phyloP scores from a whole-genome alignment of 2,113 vertebrate species.

The Labrus mixtus region DNA sequence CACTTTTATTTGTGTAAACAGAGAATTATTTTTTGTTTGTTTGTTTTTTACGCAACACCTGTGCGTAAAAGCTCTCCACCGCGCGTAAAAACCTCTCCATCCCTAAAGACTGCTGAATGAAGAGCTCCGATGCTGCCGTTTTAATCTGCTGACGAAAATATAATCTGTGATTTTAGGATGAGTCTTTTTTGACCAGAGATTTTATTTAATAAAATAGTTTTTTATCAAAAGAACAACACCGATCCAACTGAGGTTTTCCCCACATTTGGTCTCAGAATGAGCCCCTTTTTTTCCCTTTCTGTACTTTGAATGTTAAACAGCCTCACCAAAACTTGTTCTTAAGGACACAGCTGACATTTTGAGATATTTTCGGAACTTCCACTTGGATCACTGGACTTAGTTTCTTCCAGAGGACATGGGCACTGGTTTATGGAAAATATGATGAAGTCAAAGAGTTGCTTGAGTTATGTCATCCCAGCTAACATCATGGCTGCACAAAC shows the following conservation, averaged over 20 bases:
- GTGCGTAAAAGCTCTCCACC: slow-evolving; percentile 11
- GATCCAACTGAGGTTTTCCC: neutral
- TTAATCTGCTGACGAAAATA: neutral
- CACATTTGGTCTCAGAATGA: neutral
- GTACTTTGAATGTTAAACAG: neutral
- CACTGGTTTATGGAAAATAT: neutral
- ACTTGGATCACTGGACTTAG: neutral
- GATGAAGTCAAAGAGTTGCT: no score
- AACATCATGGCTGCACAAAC: neutral
- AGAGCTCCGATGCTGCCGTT: neutral
- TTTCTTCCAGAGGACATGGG: neutral
- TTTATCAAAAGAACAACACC: neutral
- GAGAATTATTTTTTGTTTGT: no score
- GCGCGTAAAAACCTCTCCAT: slow-evolving; percentile 8
- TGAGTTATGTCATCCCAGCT: neutral
- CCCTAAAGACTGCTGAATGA: neutral
- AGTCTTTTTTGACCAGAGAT: no score
- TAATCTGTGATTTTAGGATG: no score
- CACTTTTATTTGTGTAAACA: no score
- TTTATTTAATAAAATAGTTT: no score
- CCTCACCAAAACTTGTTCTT: neutral
- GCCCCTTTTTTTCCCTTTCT: neutral
- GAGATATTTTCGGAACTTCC: neutral
- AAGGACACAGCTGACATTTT: neutral
- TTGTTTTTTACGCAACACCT: no score